phyloP scores from a whole-genome alignment of 2,113 vertebrate genomes.

The Rhinolophus sinicus region DNA sequence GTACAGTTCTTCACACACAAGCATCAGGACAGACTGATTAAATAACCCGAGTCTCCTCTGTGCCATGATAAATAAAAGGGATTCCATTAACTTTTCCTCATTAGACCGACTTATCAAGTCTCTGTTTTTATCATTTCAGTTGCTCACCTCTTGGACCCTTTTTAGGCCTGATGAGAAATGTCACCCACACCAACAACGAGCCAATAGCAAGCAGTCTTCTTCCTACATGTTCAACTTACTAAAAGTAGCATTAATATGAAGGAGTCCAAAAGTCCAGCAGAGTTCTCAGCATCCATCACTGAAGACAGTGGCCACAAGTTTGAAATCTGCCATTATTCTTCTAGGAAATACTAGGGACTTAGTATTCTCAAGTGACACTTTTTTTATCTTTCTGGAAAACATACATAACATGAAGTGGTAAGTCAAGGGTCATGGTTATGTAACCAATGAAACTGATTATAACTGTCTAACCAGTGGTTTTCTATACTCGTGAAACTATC shows the following conservation, averaged over 20 bases:
- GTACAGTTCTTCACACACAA: not conserved
- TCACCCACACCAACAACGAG: not conserved
- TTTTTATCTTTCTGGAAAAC: not conserved
- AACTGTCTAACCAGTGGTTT: not conserved
- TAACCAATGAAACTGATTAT: not conserved
- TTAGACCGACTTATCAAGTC: not conserved
- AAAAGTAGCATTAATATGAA: not conserved
- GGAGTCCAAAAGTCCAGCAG: not conserved
- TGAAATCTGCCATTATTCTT: not conserved
- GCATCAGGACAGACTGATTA: not conserved
- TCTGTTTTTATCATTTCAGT: not conserved
- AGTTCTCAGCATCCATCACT: not conserved
- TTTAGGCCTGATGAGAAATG: not conserved
- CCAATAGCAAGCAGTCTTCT: not conserved
- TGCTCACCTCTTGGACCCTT: not conserved
- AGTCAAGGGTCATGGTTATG: not conserved
- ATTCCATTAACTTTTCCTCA: slow-evolving; percentile 36
- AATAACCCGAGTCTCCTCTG: not conserved
- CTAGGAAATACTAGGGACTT: not conserved
- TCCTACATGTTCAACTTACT: not conserved
- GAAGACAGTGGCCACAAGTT: not conserved
- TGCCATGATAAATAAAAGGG: not conserved
- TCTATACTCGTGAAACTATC: not conserved
- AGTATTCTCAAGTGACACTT: not conserved
- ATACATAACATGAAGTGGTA: not conserved